A percentile compares a stretch with the other conserved stretches of the same genome.
Evolutionary conservation across 2,113 vertebrate genomes (phyloP).

Genomic region (Tetraodon nigroviridis): DNA sequence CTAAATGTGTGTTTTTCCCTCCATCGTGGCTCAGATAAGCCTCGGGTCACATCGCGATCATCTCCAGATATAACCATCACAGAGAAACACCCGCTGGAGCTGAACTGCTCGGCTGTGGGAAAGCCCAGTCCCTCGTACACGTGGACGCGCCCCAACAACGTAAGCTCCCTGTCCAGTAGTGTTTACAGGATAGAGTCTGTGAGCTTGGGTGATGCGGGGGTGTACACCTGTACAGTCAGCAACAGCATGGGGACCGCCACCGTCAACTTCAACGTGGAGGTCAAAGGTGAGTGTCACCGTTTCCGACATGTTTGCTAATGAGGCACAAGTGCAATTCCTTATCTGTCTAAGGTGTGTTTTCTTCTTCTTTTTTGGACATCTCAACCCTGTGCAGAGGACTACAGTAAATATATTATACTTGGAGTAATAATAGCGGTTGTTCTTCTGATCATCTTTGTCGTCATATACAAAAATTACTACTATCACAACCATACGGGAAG

Average conservation of each 20-base stretch:
- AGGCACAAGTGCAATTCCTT: background rate
- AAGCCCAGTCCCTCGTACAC: conserved; percentile 44
- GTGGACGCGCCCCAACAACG: background rate
- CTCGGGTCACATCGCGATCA: rapidly evolving
- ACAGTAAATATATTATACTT: background rate
- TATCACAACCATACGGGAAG: conserved; percentile 16
- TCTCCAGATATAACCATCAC: rapidly evolving
- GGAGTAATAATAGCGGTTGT: rapidly evolving
- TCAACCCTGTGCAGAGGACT: conserved; percentile 9
- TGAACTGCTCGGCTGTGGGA: conserved; percentile 37
- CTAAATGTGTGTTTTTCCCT: background rate
- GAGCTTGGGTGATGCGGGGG: background rate
- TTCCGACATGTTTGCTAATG: background rate
- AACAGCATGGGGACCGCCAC: background rate
- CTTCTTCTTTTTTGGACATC: background rate
- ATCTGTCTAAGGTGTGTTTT: background rate
- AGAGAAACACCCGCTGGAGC: conserved; percentile 1
- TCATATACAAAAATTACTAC: rapidly evolving
- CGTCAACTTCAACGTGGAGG: conserved; percentile 1
- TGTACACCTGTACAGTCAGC: conserved; percentile 26
- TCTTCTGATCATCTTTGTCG: rapidly evolving
- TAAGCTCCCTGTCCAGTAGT: rapidly evolving
- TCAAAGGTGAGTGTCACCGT: conserved; percentile 31
- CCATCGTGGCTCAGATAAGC: conserved; percentile 21
- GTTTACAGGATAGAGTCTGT: background rate